Evolutionary conservation across 2,888 invertebrate genomes (phyloP), one percentile per base, ranked within the genome.

Genomic region (Pachycephus smyrnensis): DNA sequence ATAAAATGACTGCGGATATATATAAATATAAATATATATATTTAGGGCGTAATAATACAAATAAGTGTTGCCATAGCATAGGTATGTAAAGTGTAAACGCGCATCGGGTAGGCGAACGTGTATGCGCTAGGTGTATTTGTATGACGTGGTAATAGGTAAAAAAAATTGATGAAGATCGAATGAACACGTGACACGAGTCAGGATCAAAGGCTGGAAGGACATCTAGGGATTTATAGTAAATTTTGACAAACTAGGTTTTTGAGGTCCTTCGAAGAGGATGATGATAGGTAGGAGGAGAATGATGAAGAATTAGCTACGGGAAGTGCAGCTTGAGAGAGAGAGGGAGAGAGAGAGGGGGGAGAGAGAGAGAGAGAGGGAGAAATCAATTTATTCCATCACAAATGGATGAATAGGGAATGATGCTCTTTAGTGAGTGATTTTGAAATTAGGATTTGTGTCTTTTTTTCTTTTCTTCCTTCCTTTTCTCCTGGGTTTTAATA

Each of bases 11-110:
- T 76, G 76, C 35, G 76, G 74, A 69, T 76, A 75, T 74, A 74
- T 77, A 71, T 77, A 77, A 73, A 76, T 76, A 73, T 79, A 77
- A 79, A 68, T 55, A 76, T 4, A 40, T 23, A 55, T 55, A 75
- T 80, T 74, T 74, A 74, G 12, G 30, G n/a, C 36, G 74, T 74
- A 74, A 36, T 74, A 30, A 74, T 37, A 74, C 74, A 11, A 74
- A 30, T 36, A 80, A 80, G 75, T 23, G 77, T 81, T 81, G 81
- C 80, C 82, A 81, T 81, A 80, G 77, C 71, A 68, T 74, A 74
- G 36, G 12, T 36, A 36, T 35, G 37, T 74, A 71, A 71, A 71
- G 33, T 15, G 71, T 31, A 71, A 71, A 71, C 31, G 71, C 15
- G 33, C 31, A 23, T 33, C 71, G 71, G 71, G 71, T 31, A 71